Percentiles rank a stretch among this genome's conserved stretches.
phyloP scores from a whole-genome alignment of 2,797 vertebrate species.

The Macropodus opercularis region DNA sequence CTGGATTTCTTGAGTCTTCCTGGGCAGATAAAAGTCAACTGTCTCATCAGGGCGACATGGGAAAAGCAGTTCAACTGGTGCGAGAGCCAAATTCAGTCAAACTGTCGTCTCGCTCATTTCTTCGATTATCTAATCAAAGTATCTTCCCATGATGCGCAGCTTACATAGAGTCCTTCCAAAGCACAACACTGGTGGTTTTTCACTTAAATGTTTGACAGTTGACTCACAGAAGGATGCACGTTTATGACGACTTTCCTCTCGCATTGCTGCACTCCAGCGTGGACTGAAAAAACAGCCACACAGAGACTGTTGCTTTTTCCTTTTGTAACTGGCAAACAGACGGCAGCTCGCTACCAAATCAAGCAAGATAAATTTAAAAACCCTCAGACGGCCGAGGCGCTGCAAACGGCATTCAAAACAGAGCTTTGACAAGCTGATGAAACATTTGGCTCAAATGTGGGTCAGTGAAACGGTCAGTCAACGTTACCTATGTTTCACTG shows the following conservation, averaged over 20 bases:
- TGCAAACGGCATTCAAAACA: conserved; percentile 44
- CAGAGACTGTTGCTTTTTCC: conserved; percentile 12
- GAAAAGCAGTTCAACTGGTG: conserved; percentile 31
- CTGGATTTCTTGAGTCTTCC: conserved; percentile 39
- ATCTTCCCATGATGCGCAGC: conserved; percentile 4
- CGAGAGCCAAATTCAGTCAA: conserved; percentile 21
- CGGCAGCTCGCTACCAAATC: conserved; percentile 25
- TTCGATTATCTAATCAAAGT: conserved; percentile 41
- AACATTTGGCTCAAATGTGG: background rate
- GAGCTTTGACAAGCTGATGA: background rate
- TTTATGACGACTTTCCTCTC: conserved; percentile 17
- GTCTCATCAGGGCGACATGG: conserved; percentile 40
- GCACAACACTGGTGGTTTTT: conserved; percentile 25
- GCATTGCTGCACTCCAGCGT: conserved; percentile 1
- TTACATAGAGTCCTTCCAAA: conserved; percentile 6
- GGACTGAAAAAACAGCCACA: conserved; percentile 40
- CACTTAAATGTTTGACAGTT: conserved; percentile 43
- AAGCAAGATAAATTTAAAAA: conserved; percentile 37
- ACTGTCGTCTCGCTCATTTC: conserved; percentile 1
- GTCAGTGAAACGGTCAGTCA: conserved; percentile 1
- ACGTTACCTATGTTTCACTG: background rate
- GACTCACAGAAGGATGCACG: conserved; percentile 9
- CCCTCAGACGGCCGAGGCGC: conserved; percentile 21
- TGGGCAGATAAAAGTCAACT: conserved; percentile 47
- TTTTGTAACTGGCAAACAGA: conserved; percentile 43